These are phyloP conservation scores for Brachionus asplanchnoidis DNA, from an alignment of 1,140 invertebrate species.

Conservation along the genomic window DNA sequence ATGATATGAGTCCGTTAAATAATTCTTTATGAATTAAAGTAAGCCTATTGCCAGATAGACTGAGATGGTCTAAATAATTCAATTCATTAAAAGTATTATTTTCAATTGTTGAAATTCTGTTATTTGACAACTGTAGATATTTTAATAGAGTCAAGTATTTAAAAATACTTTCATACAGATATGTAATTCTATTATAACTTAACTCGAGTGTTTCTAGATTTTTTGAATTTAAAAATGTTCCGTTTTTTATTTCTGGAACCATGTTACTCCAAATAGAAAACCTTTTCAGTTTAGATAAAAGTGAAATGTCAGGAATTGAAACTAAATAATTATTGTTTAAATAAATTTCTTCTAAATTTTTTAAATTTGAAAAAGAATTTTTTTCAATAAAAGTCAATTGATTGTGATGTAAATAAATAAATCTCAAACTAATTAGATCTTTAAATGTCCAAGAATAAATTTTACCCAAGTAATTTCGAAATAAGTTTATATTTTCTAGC, in stretches of 20 bases:
- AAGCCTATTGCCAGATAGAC: background rate
- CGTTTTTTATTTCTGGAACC: background rate
- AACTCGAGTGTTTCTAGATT: background rate
- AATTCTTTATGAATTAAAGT: background rate
- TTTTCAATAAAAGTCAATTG: background rate
- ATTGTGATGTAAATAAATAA: background rate
- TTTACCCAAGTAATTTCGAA: background rate
- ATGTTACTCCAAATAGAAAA: background rate
- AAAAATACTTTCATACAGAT: background rate
- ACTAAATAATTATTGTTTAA: background rate
- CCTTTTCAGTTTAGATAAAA: background rate
- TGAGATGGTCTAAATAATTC: background rate
- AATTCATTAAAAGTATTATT: background rate
- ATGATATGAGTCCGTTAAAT: background rate
- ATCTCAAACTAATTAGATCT: background rate
- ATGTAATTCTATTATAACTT: background rate
- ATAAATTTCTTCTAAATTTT: background rate
- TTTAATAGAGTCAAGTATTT: background rate
- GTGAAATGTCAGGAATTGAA: background rate
- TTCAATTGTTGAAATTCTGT: background rate
- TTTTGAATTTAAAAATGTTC: background rate
- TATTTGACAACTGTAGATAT: background rate
- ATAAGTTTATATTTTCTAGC: background rate
- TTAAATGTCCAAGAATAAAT: background rate
- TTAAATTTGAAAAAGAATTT: background rate